Percentiles rank a stretch among this genome's conserved stretches.
phyloP scores from a whole-genome alignment of 1,140 invertebrate species.

The Drosophila pectinifera region DNA sequence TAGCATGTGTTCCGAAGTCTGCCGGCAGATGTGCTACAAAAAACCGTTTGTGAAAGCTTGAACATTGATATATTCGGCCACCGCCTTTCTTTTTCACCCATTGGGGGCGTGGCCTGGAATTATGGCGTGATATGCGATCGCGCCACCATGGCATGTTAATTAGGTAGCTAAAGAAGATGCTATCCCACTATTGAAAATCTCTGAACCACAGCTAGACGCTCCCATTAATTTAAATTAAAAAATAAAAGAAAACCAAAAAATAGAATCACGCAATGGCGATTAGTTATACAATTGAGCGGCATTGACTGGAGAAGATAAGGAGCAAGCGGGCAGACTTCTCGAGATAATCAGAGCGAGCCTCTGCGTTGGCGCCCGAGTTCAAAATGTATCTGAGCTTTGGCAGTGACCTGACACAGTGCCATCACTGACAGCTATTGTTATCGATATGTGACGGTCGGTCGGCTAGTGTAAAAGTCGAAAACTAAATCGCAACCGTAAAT shows the following conservation, averaged over 20 bases:
- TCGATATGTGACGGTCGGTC: conserved; percentile 28
- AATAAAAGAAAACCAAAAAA: conserved; percentile 20
- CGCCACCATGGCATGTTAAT: conserved; percentile 33
- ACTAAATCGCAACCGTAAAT: background rate
- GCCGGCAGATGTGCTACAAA: conserved; percentile 13
- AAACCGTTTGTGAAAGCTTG: conserved; percentile 39
- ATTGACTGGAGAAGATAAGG: conserved; percentile 33
- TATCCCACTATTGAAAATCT: conserved; percentile 3
- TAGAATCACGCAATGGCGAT: conserved; percentile 33
- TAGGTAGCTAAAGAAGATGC: conserved; percentile 1
- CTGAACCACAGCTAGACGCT: conserved; percentile 7
- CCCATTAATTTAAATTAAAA: background rate
- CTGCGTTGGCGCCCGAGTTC: conserved; percentile 14
- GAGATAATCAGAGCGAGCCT: conserved; percentile 36
- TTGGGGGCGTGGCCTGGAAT: conserved; percentile 23
- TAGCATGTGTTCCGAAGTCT: conserved; percentile 34
- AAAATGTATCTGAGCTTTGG: conserved; percentile 22
- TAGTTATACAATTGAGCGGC: conserved; percentile 27
- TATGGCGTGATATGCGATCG: conserved; percentile 40
- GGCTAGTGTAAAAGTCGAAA: conserved; percentile 7
- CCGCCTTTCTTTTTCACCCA: background rate
- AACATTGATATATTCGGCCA: conserved; percentile 18
- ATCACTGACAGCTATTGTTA: conserved; percentile 49
- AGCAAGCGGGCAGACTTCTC: conserved; percentile 1
- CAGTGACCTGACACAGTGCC: conserved; percentile 11